phyloP scores from a whole-genome alignment of 1,140 invertebrate species.

The Coenobita brevimanus region DNA sequence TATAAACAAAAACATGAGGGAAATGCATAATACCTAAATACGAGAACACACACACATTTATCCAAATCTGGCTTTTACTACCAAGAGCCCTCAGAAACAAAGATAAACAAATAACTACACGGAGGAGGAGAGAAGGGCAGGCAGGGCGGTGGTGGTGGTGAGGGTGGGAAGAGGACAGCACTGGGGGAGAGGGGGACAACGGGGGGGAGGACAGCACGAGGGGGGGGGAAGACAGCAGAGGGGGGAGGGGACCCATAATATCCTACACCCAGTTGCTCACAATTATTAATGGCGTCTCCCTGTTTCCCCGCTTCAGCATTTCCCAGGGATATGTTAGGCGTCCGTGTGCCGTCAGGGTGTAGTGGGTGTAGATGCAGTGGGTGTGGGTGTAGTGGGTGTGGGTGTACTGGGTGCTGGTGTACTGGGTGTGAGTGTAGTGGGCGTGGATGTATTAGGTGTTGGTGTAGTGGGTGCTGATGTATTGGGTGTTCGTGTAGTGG shows the following conservation, averaged over 20 bases:
- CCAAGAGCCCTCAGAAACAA: background rate
- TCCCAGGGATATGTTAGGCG: conserved; percentile 18
- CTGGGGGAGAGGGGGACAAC: too few relatives aligned
- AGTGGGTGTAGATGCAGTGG: background rate
- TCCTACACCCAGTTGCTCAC: conserved; percentile 33
- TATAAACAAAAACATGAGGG: too few relatives aligned
- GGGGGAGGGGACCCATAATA: conserved; percentile 21
- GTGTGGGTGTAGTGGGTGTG: background rate
- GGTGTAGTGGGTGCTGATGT: background rate
- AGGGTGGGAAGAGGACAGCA: too few relatives aligned
- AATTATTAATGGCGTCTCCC: conserved; percentile 48
- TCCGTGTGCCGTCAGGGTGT: background rate
- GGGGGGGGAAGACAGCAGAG: too few relatives aligned
- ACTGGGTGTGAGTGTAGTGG: background rate
- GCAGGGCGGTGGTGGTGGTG: too few relatives aligned
- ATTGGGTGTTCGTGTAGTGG: background rate
- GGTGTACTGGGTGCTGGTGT: background rate
- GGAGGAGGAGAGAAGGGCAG: too few relatives aligned
- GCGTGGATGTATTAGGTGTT: background rate
- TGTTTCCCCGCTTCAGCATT: conserved; percentile 28
- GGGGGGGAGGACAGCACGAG: too few relatives aligned
- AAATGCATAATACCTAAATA: too few relatives aligned
- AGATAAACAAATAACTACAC: background rate
- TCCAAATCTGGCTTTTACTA: too few relatives aligned
- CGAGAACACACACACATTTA: too few relatives aligned